Evolutionary conservation across 2,797 vertebrate genomes (phyloP), one percentile per base, ranked within the genome.

Genomic region (Paratrypauchen microcephalus): DNA sequence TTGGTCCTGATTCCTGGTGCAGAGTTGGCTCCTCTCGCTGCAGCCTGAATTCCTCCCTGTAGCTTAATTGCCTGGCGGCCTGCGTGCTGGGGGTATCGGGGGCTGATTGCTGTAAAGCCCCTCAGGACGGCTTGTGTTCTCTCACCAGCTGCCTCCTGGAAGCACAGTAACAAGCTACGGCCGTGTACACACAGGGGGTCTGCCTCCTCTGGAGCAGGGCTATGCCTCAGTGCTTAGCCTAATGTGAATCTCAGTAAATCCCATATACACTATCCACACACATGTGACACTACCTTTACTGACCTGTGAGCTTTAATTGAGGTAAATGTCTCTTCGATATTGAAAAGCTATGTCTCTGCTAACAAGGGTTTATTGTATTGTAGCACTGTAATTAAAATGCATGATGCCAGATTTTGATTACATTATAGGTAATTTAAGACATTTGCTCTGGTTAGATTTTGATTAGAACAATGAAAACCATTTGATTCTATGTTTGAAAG

Each of bases 91-190:
- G 77, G 81, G 79, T 76, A 78, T 86, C 75, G 47, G 69, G 77
- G 65, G 61, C 86, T 87, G 86, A 91, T 89, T 88, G 86, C 83
- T 82, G 75, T 73, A 78, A 87, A 89, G 85, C 83, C 82, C 86
- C 81, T 70, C 73, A 59, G 83, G 84, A 82, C 82, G 74, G 88
- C 88, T 88, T 83, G 72, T 87, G 79, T 88, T 85, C 83, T 83
- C 68, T 86, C 83, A 84, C 74, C 86, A 87, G 86, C 84, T 87
- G 87, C 86, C 86, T 80, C 66, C 83, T 76, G 78, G 78, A 82
- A 78, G 82, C 86, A 76, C 84, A 80, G 88, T 89, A 89, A 88
- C 89, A 83, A 87, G 85, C 82, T 84, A 77, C 88, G 81, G 83
- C 79, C 74, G 83, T 86, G 87, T 80, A 79, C 82, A 86, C 85